Percentiles rank a stretch among this genome's conserved stretches.
These are phyloP conservation scores for Halichoeres trimaculatus DNA, from an alignment of 2,113 vertebrate genomes.

Conservation along the genomic window DNA sequence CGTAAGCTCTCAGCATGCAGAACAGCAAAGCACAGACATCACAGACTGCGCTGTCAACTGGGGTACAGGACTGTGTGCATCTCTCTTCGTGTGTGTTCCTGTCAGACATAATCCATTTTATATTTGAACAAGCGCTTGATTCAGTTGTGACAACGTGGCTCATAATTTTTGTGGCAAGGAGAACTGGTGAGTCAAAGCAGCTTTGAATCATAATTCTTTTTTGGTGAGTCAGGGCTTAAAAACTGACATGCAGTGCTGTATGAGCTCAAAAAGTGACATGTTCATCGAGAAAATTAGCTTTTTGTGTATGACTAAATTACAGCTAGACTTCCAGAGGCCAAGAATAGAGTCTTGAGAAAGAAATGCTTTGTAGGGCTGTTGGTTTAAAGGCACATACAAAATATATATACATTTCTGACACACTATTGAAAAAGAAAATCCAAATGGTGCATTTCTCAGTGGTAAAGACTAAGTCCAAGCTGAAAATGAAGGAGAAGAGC, in stretches of 20 bases:
- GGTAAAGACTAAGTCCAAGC: not conserved
- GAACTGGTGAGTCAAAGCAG: constrained; percentile 23
- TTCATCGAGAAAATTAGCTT: not conserved
- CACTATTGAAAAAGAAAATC: not conserved
- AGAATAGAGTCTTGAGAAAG: not conserved
- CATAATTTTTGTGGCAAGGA: constrained; percentile 21
- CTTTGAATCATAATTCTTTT: constrained; percentile 36
- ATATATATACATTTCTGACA: constrained; percentile 8
- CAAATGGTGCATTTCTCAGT: not conserved
- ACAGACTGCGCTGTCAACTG: constrained; percentile 28
- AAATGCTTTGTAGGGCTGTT: not conserved
- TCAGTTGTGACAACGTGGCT: constrained; percentile 45
- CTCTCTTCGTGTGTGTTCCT: constrained; percentile 24
- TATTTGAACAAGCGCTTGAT: constrained; percentile 42
- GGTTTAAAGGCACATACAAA: not conserved
- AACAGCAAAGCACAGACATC: constrained; percentile 21
- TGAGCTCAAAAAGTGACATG: constrained; percentile 8
- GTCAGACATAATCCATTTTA: constrained; percentile 38
- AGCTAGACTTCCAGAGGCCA: not conserved
- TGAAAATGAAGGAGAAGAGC: constrained; percentile 8
- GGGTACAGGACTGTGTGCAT: constrained; percentile 34
- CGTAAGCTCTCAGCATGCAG: not conserved
- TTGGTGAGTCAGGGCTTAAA: constrained; percentile 4
- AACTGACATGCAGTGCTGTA: not conserved
- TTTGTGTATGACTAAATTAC: not conserved